Conservation (phyloP, 1,140 invertebrate species). For the Cotesia typhae region DNA sequence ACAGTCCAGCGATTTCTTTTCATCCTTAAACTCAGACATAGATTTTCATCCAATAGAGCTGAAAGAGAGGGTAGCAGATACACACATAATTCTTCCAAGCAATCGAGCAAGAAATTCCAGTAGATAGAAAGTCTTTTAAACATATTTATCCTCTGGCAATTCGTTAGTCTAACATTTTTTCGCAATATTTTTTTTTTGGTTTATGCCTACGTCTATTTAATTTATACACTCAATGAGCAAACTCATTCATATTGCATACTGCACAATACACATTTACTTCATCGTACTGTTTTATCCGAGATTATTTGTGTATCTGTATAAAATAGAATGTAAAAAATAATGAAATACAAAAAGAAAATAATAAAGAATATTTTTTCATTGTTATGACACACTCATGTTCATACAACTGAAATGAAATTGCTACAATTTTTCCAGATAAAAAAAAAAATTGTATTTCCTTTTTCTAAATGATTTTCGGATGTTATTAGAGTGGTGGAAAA, state of each 20-base stretch:
- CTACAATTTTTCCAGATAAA: not conserved
- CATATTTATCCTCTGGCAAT: not conserved
- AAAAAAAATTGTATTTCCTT: not conserved
- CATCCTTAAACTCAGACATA: not conserved
- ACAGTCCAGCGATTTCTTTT: constrained; percentile 8
- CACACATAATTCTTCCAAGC: constrained; percentile 7
- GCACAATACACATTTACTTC: not conserved
- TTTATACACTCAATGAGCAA: constrained; percentile 5
- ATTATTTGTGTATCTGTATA: too few relatives aligned
- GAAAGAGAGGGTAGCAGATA: not conserved
- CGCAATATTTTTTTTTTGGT: not conserved
- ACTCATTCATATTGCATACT: constrained; percentile 2
- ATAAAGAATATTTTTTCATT: constrained; percentile 8
- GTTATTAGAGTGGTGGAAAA: not conserved
- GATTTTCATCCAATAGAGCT: constrained; percentile 16
- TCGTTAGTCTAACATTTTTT: constrained; percentile 7
- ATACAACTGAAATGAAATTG: too few relatives aligned
- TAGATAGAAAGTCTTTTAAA: constrained; percentile 8
- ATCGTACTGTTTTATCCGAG: too few relatives aligned
- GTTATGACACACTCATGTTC: too few relatives aligned
- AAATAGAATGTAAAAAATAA: too few relatives aligned
- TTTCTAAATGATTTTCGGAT: not conserved
- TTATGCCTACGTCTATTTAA: constrained; percentile 14
- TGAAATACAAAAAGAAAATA: too few relatives aligned
- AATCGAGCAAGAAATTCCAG: constrained; percentile 12